Conservation (phyloP, 2,888 invertebrate genomes). For the Harpalus rufipes region DNA sequence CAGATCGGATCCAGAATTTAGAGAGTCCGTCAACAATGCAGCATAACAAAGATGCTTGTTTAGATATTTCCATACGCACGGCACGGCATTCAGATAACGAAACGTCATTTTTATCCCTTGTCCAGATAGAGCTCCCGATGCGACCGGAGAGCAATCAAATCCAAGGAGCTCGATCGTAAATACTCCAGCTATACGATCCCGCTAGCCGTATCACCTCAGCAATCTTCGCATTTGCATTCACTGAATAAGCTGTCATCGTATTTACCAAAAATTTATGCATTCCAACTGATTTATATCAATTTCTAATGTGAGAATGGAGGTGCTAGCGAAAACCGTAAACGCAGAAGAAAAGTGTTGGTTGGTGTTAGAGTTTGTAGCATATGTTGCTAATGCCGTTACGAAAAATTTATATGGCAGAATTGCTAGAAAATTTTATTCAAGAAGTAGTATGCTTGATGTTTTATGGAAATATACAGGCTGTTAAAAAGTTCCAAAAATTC, state of each 20-base stretch:
- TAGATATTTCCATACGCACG: conserved; percentile 45
- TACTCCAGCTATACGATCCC: conserved; percentile 24
- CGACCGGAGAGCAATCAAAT: conserved; percentile 60
- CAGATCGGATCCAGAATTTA: conserved; percentile 9
- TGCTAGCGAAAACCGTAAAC: background rate
- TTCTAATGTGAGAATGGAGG: conserved; percentile 63
- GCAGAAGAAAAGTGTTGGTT: background rate
- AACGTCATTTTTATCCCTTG: conserved; percentile 40
- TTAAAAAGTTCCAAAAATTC: too few relatives aligned
- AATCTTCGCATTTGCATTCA: conserved; percentile 57
- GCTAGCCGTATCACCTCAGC: conserved; percentile 45
- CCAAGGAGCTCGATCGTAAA: conserved; percentile 42
- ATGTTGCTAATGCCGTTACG: too few relatives aligned
- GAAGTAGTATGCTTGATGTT: too few relatives aligned
- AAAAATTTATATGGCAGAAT: too few relatives aligned
- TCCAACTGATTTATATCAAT: conserved; percentile 56
- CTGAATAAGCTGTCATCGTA: conserved; percentile 66
- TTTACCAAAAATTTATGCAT: conserved; percentile 64
- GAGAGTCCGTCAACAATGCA: conserved; percentile 37
- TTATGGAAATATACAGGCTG: too few relatives aligned
- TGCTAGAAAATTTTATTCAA: too few relatives aligned
- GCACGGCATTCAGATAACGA: conserved; percentile 29
- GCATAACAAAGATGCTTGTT: conserved; percentile 59
- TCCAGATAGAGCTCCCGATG: conserved; percentile 53
- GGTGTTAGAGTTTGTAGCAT: background rate